Evolutionary conservation across 2,113 vertebrate genomes (phyloP), one percentile per base, ranked within the genome.

Genomic region (Pipra filicauda): DNA sequence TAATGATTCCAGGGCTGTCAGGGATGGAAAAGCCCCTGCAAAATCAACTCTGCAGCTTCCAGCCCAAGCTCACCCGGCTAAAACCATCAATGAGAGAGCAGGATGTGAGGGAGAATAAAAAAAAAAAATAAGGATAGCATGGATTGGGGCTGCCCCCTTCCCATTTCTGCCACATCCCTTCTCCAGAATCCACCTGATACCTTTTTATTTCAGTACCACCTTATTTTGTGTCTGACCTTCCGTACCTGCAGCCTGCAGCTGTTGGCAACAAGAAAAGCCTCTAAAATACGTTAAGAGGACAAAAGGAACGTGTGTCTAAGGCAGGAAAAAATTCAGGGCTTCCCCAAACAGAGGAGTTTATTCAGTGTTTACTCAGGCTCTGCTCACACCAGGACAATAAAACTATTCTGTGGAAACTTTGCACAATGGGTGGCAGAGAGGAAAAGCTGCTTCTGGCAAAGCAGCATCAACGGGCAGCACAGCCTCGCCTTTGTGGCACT

Each of bases 401-500:
- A 57, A 85, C 31, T 39, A 21, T 76, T 89, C 81, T 52, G 69
- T 58, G 49, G 37, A 85, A 35, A 11, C 24, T 64, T 9, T 28
- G 67, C 44, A 65, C 78, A 43, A 67, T 5, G 77, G 31, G 31
- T 6, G 70, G 70, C 28, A 33, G 64, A 70, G 72, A 85, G 74
- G 39, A 89, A 90, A 91, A 86, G 55, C 87, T n/a, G 70, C 72
- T 91, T 33, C 41, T 70, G 89, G 65, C 49, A 4, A 26, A 91
- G 58, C 21, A 0, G 52, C 72, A 15, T 13, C 44, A 27, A 2
- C 9, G 1, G 62, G 78, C 52, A 55, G 67, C 89, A 76, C 65
- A 70, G 67, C 18, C 52, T 37, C 1, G 1, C 21, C 37, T 84
- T 85, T 66, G 48, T 91, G 15, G 4, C 46, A 4, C 30, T 69